phyloP scores from a whole-genome alignment of 2,888 invertebrate genomes.

The Melinaea menophilus region DNA sequence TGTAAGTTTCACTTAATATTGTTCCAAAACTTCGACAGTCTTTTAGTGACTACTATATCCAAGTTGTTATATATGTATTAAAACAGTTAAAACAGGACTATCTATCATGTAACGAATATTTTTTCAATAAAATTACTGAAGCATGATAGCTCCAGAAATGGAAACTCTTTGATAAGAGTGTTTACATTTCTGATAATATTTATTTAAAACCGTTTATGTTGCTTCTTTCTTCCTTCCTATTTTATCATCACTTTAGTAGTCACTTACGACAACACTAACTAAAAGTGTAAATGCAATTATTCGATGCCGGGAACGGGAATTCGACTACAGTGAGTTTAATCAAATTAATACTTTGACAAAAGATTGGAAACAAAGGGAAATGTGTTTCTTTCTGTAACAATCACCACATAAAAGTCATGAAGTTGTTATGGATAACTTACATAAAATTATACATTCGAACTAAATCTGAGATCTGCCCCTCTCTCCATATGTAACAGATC shows the following conservation, averaged over 20 bases:
- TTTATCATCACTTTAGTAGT: conserved; percentile 2
- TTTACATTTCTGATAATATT: not conserved
- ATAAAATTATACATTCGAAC: too few species aligned
- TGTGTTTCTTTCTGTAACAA: too few species aligned
- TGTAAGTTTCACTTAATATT: conserved; percentile 3
- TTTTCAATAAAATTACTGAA: too few species aligned
- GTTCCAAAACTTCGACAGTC: conserved; percentile 1
- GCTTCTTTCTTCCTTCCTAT: not conserved
- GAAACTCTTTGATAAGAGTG: not conserved
- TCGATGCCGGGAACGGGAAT: conserved; percentile 8
- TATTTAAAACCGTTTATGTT: conserved; percentile 2
- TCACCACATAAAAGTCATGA: too few species aligned
- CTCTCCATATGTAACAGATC: too few species aligned
- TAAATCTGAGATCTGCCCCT: too few species aligned
- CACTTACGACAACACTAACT: conserved; percentile 13
- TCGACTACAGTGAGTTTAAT: not conserved
- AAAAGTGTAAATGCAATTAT: conserved; percentile 20
- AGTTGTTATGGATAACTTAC: too few species aligned
- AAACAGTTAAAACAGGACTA: not conserved
- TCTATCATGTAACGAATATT: too few species aligned
- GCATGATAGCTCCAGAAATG: too few species aligned
- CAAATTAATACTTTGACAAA: not conserved
- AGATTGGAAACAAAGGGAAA: not conserved
- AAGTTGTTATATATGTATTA: not conserved
- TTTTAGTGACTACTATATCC: not conserved